phyloP scores from a whole-genome alignment of 2,888 invertebrate genomes.

The Monopis laevigella region DNA sequence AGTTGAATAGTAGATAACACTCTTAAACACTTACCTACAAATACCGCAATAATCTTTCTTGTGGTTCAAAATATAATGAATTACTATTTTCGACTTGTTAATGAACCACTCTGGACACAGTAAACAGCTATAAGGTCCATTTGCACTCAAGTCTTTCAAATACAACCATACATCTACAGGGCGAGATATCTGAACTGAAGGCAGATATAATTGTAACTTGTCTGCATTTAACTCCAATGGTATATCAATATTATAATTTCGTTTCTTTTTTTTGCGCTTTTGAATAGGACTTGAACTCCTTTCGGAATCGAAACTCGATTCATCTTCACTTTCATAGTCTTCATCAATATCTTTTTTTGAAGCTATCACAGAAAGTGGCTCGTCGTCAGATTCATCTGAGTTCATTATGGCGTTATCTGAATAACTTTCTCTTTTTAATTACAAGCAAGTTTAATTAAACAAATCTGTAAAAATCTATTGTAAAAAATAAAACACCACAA shows the following conservation, averaged over 20 bases:
- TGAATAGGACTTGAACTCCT: too few relatives aligned
- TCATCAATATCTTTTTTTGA: constrained; percentile 32
- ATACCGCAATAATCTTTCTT: constrained; percentile 61
- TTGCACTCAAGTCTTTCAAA: constrained; percentile 51
- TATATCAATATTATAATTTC: constrained; percentile 23
- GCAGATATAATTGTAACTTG: constrained; percentile 13
- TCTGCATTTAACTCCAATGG: constrained; percentile 19
- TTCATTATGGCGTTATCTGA: too few relatives aligned
- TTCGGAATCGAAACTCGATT: constrained; percentile 23
- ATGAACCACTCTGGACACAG: constrained; percentile 59
- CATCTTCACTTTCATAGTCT: constrained; percentile 17
- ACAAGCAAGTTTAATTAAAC: too few relatives aligned
- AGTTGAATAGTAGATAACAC: too few relatives aligned
- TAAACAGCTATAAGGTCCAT: constrained; percentile 56
- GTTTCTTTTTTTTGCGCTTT: constrained; percentile 19
- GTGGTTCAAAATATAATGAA: constrained; percentile 61
- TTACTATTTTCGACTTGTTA: constrained; percentile 48
- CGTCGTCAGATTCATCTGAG: constrained; percentile 55
- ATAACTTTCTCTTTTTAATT: too few relatives aligned
- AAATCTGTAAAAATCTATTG: too few relatives aligned
- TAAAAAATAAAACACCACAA: too few relatives aligned
- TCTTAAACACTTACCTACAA: constrained; percentile 52
- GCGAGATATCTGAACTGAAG: constrained; percentile 31
- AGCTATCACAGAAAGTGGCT: constrained; percentile 48
- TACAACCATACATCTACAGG: constrained; percentile 59